A percentile compares a stretch with the other conserved stretches of the same genome.
Evolutionary conservation across 1,140 invertebrate genomes (phyloP).

Genomic region (Stegodyphus mimosarum): DNA sequence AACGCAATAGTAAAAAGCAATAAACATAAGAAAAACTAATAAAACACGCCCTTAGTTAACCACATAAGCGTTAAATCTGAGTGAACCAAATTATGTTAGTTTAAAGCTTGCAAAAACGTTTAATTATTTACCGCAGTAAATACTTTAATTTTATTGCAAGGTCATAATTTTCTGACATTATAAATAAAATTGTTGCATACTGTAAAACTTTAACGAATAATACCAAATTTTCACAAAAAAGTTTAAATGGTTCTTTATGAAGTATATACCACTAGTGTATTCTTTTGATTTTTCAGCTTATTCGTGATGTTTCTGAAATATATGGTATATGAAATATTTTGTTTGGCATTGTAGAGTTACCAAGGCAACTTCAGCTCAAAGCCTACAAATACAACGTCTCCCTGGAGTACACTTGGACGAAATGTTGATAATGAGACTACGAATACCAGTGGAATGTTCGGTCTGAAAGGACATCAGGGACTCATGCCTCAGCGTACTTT

Average conservation of each 20-base stretch:
- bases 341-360: conserved; percentile 25
- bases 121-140: conserved; percentile 40
- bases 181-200: no score
- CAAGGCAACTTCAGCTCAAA: conserved; percentile 29
- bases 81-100: no score
- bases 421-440: background rate
- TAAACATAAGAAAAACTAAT: no score
- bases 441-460: background rate
- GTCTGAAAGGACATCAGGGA: conserved; percentile 36
- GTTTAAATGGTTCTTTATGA: no score
- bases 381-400: background rate
- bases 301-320: no score
- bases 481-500: conserved; percentile 26
- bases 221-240: no score
- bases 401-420: conserved; percentile 31
- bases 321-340: background rate
- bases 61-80: no score
- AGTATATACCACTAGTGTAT: no score
- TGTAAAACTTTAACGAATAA: no score
- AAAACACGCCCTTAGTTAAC: no score
- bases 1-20: no score
- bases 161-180: background rate
- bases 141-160: background rate
- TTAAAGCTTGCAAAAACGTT: conserved; percentile 58
- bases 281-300: no score